Evolutionary conservation across 2,113 vertebrate genomes (phyloP), one percentile per base, ranked within the genome.

Genomic region (Megaptera novaeangliae): DNA sequence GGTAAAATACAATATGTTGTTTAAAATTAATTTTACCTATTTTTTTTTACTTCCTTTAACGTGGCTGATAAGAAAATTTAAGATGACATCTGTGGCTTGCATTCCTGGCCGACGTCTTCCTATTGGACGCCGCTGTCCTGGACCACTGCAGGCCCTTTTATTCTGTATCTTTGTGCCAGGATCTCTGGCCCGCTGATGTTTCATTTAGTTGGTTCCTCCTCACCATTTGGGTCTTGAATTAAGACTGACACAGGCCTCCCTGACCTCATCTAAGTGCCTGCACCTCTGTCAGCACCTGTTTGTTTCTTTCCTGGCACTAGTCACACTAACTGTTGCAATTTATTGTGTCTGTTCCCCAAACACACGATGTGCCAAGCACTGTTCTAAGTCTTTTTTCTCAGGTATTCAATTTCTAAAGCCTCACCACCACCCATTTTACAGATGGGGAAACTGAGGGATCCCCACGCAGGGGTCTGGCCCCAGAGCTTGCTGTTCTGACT

Each of bases 261-360:
- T 1, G 61, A 5, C 8, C 57, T 13, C 31, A 0, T 13, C 21
- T 1, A 2, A 9, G 41, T 0, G 21, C 11, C 36, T 4, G 0
- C 6, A 8, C 41, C 52, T 18, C 39, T 31, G 0, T 8, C 13
- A 1, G n/a, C 21, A 7, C 61, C 44, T 29, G 49, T 12, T 8
- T 7, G 0, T 29, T 46, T 29, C 61, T 49, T 57, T 23, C 78
- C 39, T 4, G 23, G 66, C 27, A 0, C 29, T 6, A 0, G 6
- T 1, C 34, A 15, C 6, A 4, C 17, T 0, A 21, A 17, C 9
- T 7, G 11, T 39, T 2, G 12, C 36, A 1, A 5, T 44, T 52
- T 82, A 34, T 4, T 1, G 17, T 5, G 46, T 21, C 12, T 68
- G 0, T 46, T 59, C 88, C 59, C 81, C 59, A 23, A 4, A 4